A percentile compares a stretch with the other conserved stretches of the same genome.
phyloP scores from a whole-genome alignment of 2,797 vertebrate species.

The Clarias fuscus region DNA sequence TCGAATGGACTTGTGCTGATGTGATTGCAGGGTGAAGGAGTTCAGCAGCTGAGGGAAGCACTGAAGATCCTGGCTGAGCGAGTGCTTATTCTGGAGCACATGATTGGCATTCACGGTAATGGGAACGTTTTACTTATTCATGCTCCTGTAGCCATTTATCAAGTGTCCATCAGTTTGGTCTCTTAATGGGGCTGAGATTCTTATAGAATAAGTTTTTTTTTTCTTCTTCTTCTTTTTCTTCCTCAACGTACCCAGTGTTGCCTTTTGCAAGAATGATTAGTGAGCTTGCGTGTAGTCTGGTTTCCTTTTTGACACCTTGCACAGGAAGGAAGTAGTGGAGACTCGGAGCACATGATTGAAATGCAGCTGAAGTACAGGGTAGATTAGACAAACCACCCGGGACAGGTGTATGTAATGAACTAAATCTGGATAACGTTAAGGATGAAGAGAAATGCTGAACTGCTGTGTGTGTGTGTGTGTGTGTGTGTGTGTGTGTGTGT shows the following conservation, averaged over 20 bases:
- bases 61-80: conserved; percentile 97
- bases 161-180: conserved; percentile 12
- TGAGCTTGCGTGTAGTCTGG: background rate
- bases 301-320: background rate
- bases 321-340: background rate
- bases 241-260: background rate
- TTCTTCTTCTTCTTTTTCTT: background rate
- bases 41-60: conserved; percentile 92
- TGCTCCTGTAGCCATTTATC: conserved; percentile 13
- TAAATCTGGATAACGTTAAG: background rate
- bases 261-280: background rate
- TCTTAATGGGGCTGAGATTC: background rate
- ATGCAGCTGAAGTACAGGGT: background rate
- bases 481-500: too few species aligned
- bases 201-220: background rate
- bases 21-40: conserved; percentile 48
- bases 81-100: conserved; percentile 95
- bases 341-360: background rate
- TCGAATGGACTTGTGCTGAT: background rate
- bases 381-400: background rate
- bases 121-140: conserved; percentile 23
- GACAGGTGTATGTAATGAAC: background rate
- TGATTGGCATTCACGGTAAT: conserved; percentile 95
- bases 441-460: background rate
- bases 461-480: background rate